These are phyloP conservation scores for Eulemur albifrons DNA, from an alignment of 2,797 vertebrate species.

Conservation along the genomic window DNA sequence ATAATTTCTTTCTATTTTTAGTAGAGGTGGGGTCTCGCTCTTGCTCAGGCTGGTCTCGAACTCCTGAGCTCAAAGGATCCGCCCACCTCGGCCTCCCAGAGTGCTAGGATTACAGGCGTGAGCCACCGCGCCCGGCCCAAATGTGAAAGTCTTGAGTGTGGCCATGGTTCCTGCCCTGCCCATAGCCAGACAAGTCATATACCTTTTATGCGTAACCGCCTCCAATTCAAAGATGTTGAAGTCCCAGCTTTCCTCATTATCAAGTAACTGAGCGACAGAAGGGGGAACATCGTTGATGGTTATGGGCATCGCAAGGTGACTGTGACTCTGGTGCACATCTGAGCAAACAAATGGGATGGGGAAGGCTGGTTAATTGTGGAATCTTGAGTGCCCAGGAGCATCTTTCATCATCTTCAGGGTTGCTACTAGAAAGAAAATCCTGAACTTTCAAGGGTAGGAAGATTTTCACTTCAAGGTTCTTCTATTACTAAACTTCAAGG, in stretches of 20 bases:
- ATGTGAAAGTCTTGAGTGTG: background rate
- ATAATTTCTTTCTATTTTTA: too few species aligned
- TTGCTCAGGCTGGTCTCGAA: too few species aligned
- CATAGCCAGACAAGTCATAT: constrained; percentile 8
- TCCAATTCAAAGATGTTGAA: constrained; percentile 90
- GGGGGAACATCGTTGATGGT: constrained; percentile 86
- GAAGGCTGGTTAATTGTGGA: background rate
- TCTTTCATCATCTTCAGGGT: background rate
- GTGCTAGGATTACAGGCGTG: too few species aligned
- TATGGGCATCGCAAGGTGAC: constrained; percentile 83
- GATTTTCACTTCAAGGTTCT: background rate
- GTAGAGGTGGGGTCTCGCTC: too few species aligned
- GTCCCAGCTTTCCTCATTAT: constrained; percentile 89
- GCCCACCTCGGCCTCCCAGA: too few species aligned
- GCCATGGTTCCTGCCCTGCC: background rate
- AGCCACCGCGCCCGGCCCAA: background rate
- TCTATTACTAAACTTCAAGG: background rate
- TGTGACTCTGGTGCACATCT: constrained; percentile 85
- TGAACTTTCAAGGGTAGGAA: background rate
- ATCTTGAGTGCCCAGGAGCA: too few species aligned
- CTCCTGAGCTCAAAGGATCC: too few species aligned
- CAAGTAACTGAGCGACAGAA: constrained; percentile 83
- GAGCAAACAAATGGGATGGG: constrained; percentile 62
- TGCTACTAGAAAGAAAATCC: background rate
- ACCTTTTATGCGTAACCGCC: constrained; percentile 88